Percentiles rank a stretch among this genome's conserved stretches.
Conservation (phyloP, 2,113 vertebrate genomes). For the Callocephalon fimbriatum region DNA sequence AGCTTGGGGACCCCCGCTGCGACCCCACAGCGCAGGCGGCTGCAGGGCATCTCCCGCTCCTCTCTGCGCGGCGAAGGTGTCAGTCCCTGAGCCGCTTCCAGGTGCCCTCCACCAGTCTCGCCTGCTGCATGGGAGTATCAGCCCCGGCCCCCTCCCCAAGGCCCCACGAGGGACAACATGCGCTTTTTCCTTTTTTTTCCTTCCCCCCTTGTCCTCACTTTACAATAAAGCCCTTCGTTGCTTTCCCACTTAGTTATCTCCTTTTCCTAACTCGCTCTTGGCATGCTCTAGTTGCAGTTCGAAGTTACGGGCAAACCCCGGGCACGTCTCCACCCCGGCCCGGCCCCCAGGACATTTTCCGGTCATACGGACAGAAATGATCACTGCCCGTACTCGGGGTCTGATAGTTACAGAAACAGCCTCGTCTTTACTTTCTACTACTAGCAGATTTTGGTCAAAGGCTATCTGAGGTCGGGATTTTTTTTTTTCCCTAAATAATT, state of each 20-base stretch:
- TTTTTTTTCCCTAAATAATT: not conserved
- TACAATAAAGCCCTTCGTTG: not conserved
- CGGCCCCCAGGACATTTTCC: not conserved
- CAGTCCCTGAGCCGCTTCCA: not conserved
- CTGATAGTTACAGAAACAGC: not conserved
- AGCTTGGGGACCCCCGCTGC: not conserved
- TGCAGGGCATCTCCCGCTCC: not conserved
- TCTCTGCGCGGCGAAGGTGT: not conserved
- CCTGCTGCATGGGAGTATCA: not conserved
- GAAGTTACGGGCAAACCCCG: not conserved
- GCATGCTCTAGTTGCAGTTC: not conserved
- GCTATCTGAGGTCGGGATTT: not conserved
- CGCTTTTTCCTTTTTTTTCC: not conserved
- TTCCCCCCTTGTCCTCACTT: not conserved
- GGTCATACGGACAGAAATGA: not conserved
- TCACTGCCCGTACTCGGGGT: not conserved
- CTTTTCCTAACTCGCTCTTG: not conserved
- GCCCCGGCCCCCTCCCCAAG: not conserved
- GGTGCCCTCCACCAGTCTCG: not conserved
- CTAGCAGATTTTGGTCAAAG: conserved; percentile 26
- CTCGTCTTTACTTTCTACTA: not conserved
- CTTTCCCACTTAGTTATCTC: conserved; percentile 16
- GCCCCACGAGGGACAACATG: not conserved
- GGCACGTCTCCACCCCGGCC: not conserved
- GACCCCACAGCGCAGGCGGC: not conserved